Conservation (phyloP, 2,797 vertebrate genomes). For the Chelon labrosus region DNA sequence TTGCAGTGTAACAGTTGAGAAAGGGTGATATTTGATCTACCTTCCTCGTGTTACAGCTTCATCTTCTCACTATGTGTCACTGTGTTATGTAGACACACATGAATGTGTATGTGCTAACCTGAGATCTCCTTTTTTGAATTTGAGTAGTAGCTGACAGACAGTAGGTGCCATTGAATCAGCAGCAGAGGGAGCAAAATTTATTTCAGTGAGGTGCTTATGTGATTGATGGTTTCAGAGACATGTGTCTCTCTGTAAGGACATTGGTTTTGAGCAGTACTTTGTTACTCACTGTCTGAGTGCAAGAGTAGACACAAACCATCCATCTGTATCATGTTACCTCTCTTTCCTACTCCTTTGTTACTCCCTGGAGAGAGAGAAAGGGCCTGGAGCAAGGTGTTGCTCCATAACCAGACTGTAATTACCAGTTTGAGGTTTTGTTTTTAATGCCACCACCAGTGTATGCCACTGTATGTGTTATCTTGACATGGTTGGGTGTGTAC, state of each 20-base stretch:
- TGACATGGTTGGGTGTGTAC: conserved; percentile 29
- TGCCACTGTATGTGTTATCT: conserved; percentile 20
- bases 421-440: conserved; percentile 47
- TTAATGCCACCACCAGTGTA: conserved; percentile 16
- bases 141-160: conserved; percentile 32
- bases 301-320: conserved; percentile 48
- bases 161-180: conserved; percentile 28
- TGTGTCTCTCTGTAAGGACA: conserved; percentile 13
- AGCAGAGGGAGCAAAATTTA: conserved; percentile 7
- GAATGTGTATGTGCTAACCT: conserved; percentile 31
- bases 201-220: conserved; percentile 24
- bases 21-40: conserved; percentile 31
- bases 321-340: conserved; percentile 69
- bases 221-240: conserved; percentile 22
- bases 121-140: conserved; percentile 20
- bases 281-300: conserved; percentile 35
- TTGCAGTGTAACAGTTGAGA: conserved; percentile 31
- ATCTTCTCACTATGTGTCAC: conserved; percentile 53
- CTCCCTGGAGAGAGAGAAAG: conserved; percentile 43
- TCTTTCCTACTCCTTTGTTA: conserved; percentile 72
- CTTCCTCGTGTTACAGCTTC: conserved; percentile 60
- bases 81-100: conserved; percentile 41
- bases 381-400: conserved; percentile 61
- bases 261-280: conserved; percentile 33
- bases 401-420: conserved; percentile 63